These are phyloP conservation scores for Nesogale talazaci DNA, from an alignment of 2,113 vertebrate genomes.

Conservation along the genomic window DNA sequence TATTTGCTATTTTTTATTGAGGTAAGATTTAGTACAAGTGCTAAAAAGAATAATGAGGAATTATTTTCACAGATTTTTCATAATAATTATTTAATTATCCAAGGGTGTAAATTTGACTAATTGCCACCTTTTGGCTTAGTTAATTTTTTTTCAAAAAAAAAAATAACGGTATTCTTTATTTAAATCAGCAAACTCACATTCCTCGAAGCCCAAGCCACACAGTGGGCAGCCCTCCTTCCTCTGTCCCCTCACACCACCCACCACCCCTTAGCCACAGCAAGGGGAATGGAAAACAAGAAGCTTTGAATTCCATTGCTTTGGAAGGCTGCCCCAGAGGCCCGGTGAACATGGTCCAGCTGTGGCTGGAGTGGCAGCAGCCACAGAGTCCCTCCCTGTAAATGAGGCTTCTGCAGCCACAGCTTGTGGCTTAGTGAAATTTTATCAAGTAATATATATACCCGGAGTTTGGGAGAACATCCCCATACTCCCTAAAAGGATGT, in stretches of 20 bases:
- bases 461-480: background rate
- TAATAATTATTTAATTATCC: background rate
- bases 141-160: background rate
- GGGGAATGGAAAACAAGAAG: conserved; percentile 61
- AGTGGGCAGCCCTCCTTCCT: background rate
- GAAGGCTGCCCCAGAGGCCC: conserved; percentile 24
- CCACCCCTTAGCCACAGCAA: conserved; percentile 57
- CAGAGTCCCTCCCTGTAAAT: conserved; percentile 64
- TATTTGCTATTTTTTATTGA: background rate
- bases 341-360: conserved; percentile 49
- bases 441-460: too few relatives aligned
- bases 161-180: conserved; percentile 75
- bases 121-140: too few relatives aligned
- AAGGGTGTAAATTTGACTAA: background rate
- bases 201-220: conserved; percentile 33
- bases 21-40: background rate
- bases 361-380: conserved; percentile 21
- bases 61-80: background rate
- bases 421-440: background rate
- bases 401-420: conserved; percentile 59
- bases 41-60: background rate
- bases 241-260: background rate
- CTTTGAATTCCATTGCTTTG: background rate
- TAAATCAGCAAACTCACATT: conserved; percentile 68
- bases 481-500: too few relatives aligned